phyloP scores from a whole-genome alignment of 2,888 invertebrate genomes.

The Terebella lapidaria region DNA sequence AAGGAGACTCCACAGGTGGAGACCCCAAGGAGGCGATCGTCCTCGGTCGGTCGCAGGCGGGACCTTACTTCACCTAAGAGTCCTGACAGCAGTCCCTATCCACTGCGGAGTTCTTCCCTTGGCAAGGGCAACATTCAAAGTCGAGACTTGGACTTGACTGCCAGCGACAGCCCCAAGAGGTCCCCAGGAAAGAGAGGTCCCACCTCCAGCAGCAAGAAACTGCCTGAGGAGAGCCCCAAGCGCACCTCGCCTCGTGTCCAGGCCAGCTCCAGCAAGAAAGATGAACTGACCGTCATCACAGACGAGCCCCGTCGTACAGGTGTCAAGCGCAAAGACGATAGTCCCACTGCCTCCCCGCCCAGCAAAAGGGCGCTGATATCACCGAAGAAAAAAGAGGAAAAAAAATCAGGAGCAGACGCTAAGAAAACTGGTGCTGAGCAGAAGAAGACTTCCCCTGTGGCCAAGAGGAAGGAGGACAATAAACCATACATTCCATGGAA shows the following conservation, averaged over 20 bases:
- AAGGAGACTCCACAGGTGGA: too few species aligned
- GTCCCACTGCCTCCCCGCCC: not conserved
- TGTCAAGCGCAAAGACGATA: not conserved
- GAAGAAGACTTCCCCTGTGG: not conserved
- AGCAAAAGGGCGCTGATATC: not conserved
- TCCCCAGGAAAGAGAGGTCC: not conserved
- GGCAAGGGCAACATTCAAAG: too few species aligned
- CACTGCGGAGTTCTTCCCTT: too few species aligned
- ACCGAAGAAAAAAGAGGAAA: not conserved
- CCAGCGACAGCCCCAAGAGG: too few species aligned
- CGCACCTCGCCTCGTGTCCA: not conserved
- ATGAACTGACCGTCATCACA: not conserved
- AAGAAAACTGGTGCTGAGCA: not conserved
- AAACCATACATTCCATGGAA: conserved; percentile 11
- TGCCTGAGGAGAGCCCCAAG: not conserved
- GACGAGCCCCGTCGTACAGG: not conserved
- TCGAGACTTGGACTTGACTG: too few species aligned
- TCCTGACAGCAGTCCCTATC: too few species aligned
- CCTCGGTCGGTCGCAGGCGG: too few species aligned
- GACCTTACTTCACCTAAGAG: too few species aligned
- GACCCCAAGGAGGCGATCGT: too few species aligned
- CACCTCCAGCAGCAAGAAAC: not conserved
- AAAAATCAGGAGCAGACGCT: not conserved
- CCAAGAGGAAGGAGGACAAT: not conserved
- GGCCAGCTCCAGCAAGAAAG: not conserved